These are phyloP conservation scores for Sarcophaga carnaria DNA, from an alignment of 2,888 invertebrate genomes.

Conservation along the genomic window DNA sequence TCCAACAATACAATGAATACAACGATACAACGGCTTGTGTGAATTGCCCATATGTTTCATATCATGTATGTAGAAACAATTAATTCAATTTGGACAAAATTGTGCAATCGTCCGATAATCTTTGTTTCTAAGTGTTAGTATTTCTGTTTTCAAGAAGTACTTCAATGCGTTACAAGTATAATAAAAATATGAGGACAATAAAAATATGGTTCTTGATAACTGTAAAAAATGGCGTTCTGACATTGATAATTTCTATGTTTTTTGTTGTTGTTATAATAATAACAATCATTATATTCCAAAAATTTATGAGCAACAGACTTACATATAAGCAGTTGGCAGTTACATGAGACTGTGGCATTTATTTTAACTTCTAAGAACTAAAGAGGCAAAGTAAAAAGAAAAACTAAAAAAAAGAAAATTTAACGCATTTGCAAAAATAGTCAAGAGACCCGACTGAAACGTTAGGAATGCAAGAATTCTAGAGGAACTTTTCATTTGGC, in stretches of 20 bases:
- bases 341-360: background rate
- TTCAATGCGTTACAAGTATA: too few species aligned
- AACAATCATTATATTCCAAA: slow-evolving; percentile 13
- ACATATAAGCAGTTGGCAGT: background rate
- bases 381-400: background rate
- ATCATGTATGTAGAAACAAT: too few species aligned
- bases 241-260: background rate
- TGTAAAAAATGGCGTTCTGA: background rate
- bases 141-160: too few species aligned
- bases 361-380: slow-evolving; percentile 36
- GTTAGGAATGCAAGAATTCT: background rate
- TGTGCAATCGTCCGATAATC: too few species aligned
- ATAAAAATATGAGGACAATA: background rate
- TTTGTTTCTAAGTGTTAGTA: too few species aligned
- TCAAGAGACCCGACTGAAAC: background rate
- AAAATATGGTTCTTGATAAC: slow-evolving; percentile 33
- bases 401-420: background rate
- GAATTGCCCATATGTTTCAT: too few species aligned
- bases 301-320: slow-evolving; percentile 33
- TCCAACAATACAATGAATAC: too few species aligned
- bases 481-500: slow-evolving; percentile 42
- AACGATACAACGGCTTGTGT: too few species aligned
- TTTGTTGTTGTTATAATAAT: background rate
- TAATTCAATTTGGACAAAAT: too few species aligned
- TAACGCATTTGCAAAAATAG: background rate